Evolutionary conservation across 2,113 vertebrate species (phyloP).

Genomic region (Ciconia maguari): DNA sequence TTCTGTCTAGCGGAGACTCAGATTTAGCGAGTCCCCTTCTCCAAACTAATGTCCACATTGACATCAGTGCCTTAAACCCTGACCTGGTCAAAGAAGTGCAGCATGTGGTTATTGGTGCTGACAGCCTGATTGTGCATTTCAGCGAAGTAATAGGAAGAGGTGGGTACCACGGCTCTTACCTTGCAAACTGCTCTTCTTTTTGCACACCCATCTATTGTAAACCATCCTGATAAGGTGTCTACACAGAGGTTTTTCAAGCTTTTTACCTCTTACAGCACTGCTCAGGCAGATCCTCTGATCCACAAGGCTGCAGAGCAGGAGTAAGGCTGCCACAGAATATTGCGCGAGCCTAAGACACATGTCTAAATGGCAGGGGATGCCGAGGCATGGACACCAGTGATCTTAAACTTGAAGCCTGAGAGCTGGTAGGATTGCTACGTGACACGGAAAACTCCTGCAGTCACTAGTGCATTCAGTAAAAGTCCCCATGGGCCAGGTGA

Average conservation of each 20-base stretch:
- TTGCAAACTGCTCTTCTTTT: conserved; percentile 7
- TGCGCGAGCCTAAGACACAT: not conserved
- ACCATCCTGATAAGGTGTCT: not conserved
- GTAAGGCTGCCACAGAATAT: rapidly evolving
- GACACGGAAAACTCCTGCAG: not conserved
- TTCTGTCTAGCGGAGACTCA: conserved; percentile 84
- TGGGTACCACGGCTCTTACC: conserved; percentile 64
- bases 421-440: not conserved
- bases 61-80: conserved; percentile 89
- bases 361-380: not conserved
- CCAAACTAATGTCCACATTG: conserved; percentile 88
- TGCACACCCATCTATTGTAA: not conserved
- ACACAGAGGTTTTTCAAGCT: not conserved
- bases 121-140: conserved; percentile 91
- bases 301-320: not conserved
- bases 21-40: conserved; percentile 91
- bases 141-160: conserved; percentile 96
- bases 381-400: rapidly evolving
- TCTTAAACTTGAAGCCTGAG: not conserved
- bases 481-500: not conserved
- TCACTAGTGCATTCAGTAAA: not conserved
- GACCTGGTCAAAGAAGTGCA: conserved; percentile 95
- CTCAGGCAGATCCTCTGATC: not conserved
- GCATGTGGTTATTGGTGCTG: conserved; percentile 91
- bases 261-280: not conserved